Conservation (phyloP, 2,888 invertebrate genomes). For the Epistrophe eligans region DNA sequence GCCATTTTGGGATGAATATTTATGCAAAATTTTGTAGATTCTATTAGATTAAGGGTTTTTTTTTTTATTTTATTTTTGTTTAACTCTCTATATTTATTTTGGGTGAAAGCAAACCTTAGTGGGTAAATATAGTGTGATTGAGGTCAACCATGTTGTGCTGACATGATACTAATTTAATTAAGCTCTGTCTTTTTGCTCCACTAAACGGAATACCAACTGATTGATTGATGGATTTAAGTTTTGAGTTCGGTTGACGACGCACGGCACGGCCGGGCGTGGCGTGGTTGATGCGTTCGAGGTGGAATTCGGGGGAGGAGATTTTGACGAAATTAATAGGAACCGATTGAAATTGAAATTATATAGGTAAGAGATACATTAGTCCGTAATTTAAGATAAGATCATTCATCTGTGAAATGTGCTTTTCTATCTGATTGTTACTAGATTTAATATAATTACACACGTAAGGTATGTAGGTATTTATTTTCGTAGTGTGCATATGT, state of each 20-base stretch:
- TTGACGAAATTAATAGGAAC: not conserved
- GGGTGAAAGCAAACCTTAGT: not conserved
- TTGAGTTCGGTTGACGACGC: not conserved
- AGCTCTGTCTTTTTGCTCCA: conserved; percentile 13
- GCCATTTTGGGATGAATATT: not conserved
- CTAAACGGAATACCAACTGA: conserved; percentile 6
- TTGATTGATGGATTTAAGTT: conserved; percentile 18
- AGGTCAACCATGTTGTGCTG: conserved; percentile 52
- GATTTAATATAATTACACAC: not conserved
- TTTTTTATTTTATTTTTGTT: not conserved
- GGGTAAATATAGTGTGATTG: conserved; percentile 61
- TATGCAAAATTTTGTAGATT: conserved; percentile 19
- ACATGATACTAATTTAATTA: conserved; percentile 42
- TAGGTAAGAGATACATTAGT: not conserved
- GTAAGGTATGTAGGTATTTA: no score
- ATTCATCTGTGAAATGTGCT: not conserved
- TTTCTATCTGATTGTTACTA: not conserved
- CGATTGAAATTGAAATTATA: not conserved
- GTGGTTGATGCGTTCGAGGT: no score
- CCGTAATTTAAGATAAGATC: not conserved
- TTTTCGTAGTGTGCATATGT: no score
- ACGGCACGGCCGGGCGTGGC: no score
- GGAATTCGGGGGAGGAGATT: not conserved
- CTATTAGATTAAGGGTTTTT: conserved; percentile 4
- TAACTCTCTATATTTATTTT: not conserved